Conservation (phyloP, 2,797 vertebrate genomes). For the Gadopsis marmoratus region DNA sequence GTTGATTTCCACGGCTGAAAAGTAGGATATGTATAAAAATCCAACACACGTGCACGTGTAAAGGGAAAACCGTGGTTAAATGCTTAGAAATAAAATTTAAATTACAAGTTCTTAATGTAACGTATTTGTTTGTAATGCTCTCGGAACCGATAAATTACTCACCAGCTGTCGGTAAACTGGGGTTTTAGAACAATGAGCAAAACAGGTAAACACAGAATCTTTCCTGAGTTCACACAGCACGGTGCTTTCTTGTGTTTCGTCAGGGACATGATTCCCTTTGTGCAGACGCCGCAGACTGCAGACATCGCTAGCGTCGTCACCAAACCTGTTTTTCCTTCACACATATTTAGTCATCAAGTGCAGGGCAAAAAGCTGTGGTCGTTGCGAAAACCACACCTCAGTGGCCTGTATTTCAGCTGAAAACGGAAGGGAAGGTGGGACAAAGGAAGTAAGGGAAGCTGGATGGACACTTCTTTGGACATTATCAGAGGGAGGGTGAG, state of each 20-base stretch:
- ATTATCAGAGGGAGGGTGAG: background rate
- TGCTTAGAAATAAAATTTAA: background rate
- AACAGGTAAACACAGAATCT: background rate
- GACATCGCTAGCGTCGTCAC: background rate
- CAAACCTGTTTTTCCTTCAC: constrained; percentile 47
- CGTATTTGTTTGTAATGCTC: background rate
- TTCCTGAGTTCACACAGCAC: background rate
- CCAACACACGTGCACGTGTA: background rate
- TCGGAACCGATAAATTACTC: constrained; percentile 7
- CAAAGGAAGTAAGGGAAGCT: background rate
- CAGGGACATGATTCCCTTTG: constrained; percentile 4
- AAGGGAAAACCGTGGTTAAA: background rate
- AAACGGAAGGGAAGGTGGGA: background rate
- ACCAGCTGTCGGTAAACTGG: background rate
- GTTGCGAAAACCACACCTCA: constrained; percentile 39
- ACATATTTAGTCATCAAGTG: constrained; percentile 23
- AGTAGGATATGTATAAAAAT: background rate
- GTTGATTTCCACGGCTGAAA: background rate
- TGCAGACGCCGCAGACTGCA: background rate
- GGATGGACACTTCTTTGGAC: background rate
- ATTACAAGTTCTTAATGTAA: background rate
- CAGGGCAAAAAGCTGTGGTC: background rate
- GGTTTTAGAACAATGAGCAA: background rate
- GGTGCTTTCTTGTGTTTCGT: background rate
- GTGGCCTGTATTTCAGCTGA: constrained; percentile 14